Evolutionary conservation across 2,888 invertebrate genomes (phyloP).

Genomic region (Chrysolina oricalcia): DNA sequence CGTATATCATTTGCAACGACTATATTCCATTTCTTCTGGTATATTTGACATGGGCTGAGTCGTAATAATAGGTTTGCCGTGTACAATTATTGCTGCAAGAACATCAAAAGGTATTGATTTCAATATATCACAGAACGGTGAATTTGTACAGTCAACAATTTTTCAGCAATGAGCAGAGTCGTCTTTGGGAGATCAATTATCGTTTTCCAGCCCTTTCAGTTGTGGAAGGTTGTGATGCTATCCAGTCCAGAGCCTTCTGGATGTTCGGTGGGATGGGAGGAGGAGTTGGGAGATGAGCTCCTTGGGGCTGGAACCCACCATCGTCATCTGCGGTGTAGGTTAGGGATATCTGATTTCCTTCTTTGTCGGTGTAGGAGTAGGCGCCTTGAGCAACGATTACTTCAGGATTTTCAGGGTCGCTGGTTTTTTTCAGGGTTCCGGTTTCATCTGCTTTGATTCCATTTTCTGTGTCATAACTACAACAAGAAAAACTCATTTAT

Average conservation of each 20-base stretch:
- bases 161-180: conserved; percentile 29
- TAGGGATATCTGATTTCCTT: conserved; percentile 80
- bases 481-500: conserved; percentile 52
- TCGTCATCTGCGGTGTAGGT: conserved; percentile 84
- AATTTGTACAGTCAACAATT: conserved; percentile 26
- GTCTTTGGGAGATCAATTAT: background rate
- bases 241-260: conserved; percentile 82
- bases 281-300: conserved; percentile 83
- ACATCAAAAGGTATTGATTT: conserved; percentile 9
- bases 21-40: conserved; percentile 7
- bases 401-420: conserved; percentile 79
- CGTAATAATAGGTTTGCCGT: conserved; percentile 8
- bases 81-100: conserved; percentile 31
- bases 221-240: conserved; percentile 78
- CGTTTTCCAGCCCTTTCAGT: conserved; percentile 62
- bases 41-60: conserved; percentile 32
- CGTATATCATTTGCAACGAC: conserved; percentile 20
- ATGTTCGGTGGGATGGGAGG: conserved; percentile 85
- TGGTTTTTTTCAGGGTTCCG: conserved; percentile 83
- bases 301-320: conserved; percentile 76
- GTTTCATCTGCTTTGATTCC: conserved; percentile 87
- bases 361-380: conserved; percentile 81
- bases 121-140: conserved; percentile 33
- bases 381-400: conserved; percentile 81
- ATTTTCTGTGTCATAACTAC: conserved; percentile 86